Base-by-base conservation (phyloP, 2,888 invertebrate species). In the Scotopteryx bipunctaria region DNA sequence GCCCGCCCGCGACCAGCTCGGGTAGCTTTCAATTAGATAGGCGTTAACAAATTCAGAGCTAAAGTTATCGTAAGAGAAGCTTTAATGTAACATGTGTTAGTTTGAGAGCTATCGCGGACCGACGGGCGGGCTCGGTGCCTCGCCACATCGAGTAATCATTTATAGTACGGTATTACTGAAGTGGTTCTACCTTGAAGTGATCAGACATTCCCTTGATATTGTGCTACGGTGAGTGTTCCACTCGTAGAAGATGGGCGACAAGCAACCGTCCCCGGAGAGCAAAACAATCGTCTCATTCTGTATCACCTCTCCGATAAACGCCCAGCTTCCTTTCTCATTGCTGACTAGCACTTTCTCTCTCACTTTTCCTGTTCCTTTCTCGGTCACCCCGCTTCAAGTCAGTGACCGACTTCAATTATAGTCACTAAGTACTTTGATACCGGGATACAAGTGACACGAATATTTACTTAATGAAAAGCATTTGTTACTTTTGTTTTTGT, bases 41-140 rank as follows among this genome's bases (percentile, higher is more conserved):
- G 86, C 83, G 81, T 83, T 87, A 88, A 88, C 84, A 86, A 89
- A 89, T 89, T 89, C 60, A 50, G 82, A 82, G 82, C 83, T 78
- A 67, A 78, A 64, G 62, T 81, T 76, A 69, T 77, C 76, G 71
- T 83, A 81, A 83, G 83, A 80, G 77, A 84, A 83, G 88, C 88
- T 87, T 86, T 85, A 86, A 87, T 78, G 76, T 81, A 73, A 74
- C 81, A 71, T 68, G 78, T 73, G 71, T 77, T 77, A 78, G 78
- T 76, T 75, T 64, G 76, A 69, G 69, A 62, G 68, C 67, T 57
- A 59, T 52, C 63, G 64, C 64, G 64, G 59, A 59, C 59, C 61
- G 55, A 65, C 59, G 69, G 68, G 61, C 69, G 77, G 72, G 76
- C 83, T 78, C 80, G 80, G 67, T 76, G 78, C 69, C 76, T 58